These are phyloP conservation scores for Xiphophorus birchmanni DNA, from an alignment of 2,797 vertebrate genomes.

Conservation along the genomic window DNA sequence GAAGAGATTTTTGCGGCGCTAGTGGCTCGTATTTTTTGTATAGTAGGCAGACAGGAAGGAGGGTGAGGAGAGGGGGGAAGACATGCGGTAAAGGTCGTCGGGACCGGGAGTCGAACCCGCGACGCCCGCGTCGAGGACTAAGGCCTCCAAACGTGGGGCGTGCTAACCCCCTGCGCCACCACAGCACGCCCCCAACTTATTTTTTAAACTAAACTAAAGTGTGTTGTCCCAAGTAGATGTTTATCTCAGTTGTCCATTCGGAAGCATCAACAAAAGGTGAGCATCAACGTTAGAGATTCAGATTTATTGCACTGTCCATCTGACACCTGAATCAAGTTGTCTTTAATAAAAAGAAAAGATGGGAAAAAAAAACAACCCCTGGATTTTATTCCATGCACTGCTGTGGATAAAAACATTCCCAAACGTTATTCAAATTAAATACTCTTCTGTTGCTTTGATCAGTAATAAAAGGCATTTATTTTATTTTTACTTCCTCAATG, in stretches of 20 bases:
- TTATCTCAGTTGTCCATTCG: conserved; percentile 43
- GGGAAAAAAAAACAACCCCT: background rate
- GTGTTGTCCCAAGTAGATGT: conserved; percentile 9
- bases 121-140: too few relatives aligned
- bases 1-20: too few relatives aligned
- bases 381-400: background rate
- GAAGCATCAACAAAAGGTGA: conserved; percentile 56
- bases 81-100: too few relatives aligned
- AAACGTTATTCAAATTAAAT: background rate
- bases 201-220: background rate
- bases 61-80: too few relatives aligned
- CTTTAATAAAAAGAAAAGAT: background rate
- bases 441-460: background rate
- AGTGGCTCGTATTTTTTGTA: too few relatives aligned
- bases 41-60: too few relatives aligned
- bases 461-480: background rate
- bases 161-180: too few relatives aligned
- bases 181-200: too few relatives aligned
- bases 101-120: too few relatives aligned
- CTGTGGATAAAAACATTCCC: background rate
- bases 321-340: background rate
- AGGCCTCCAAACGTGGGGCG: too few relatives aligned
- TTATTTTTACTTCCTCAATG: background rate
- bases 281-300: conserved; percentile 21
- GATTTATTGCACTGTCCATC: conserved; percentile 32